Percentiles rank a stretch among this genome's conserved stretches.
Evolutionary conservation across 2,113 vertebrate species (phyloP).

Genomic region (Lates calcarifer): DNA sequence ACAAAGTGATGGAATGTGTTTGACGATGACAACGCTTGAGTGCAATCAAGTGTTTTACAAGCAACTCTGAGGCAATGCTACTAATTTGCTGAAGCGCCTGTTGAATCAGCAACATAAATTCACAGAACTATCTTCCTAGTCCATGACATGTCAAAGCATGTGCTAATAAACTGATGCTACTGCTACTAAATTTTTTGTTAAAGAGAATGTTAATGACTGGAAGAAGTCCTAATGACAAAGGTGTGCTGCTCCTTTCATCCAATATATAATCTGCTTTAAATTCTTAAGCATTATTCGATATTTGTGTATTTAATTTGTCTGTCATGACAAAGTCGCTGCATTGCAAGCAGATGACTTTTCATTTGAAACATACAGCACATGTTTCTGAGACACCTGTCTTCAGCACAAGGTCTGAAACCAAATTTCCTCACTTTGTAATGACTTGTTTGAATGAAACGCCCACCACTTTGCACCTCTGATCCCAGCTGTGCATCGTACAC

Average conservation of each 20-base stretch:
- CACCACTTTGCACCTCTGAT: neutral
- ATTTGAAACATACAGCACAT: neutral
- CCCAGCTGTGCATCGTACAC: too few relatives aligned
- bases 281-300: neutral
- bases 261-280: neutral
- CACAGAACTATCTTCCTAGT: neutral
- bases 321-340: neutral
- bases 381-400: neutral
- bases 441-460: neutral
- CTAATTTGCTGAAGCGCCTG: slow-evolving; percentile 12
- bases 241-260: neutral
- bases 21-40: slow-evolving; percentile 28
- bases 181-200: neutral
- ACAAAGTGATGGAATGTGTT: slow-evolving; percentile 6
- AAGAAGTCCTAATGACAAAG: too few relatives aligned
- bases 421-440: neutral
- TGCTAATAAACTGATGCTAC: slow-evolving; percentile 24
- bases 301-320: neutral
- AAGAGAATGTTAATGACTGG: too few relatives aligned
- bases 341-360: neutral
- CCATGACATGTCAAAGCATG: too few relatives aligned
- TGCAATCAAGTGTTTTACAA: slow-evolving; percentile 14
- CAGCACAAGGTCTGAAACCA: neutral
- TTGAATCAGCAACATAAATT: slow-evolving; percentile 12
- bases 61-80: neutral